Base-by-base conservation (phyloP, 2,888 invertebrate genomes). In the Cosmia trapezina region DNA sequence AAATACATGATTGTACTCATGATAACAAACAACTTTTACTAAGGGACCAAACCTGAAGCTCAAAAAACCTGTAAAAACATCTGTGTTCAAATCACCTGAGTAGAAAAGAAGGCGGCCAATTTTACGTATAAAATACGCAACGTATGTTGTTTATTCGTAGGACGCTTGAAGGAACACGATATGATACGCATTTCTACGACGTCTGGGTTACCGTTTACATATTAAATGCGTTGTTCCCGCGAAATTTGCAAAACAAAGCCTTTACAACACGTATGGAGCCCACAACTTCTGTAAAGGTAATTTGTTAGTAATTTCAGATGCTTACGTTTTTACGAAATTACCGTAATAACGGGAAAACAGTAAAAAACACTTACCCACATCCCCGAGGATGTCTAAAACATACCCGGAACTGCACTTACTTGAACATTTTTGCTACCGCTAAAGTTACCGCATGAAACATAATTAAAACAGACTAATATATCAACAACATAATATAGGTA, bases 341-440 rank as follows among this genome's bases (percentile, higher is more conserved):
- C 19, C 19, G 41, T 22, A 28, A 51, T 78, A 51, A 45, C 43
- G 4, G 3, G 43, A 4, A 62, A 49, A 78, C 56, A 57, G 70
- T 57, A 51, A 70, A 78, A 77, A 51, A 37, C 45, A 78, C 78
- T 74, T 47, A 33, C 47, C 22, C 9, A 19, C 14, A 12, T 68
- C 77, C 59, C 45, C 12, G 11, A 51, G 22, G 53, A 22, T 43
- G 22, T 22, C 8, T 28, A 22, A 45, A 53, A 19, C 0, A 9
- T 53, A 53, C 19, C 14, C 47, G 33, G 19, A 43, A 53, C n/a
- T 59, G 45, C 41, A 64, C n/a, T 73, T 61, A 49, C 59, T 47
- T 37, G 8, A 60, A 68, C 28, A 41, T 53, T 28, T 19, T n/a
- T n/a, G n/a, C n/a, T 53, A 28, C 12, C 8, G 12, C 19, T 28